Evolutionary conservation across 2,888 invertebrate genomes (phyloP).

Genomic region (Agrotis ipsilon): DNA sequence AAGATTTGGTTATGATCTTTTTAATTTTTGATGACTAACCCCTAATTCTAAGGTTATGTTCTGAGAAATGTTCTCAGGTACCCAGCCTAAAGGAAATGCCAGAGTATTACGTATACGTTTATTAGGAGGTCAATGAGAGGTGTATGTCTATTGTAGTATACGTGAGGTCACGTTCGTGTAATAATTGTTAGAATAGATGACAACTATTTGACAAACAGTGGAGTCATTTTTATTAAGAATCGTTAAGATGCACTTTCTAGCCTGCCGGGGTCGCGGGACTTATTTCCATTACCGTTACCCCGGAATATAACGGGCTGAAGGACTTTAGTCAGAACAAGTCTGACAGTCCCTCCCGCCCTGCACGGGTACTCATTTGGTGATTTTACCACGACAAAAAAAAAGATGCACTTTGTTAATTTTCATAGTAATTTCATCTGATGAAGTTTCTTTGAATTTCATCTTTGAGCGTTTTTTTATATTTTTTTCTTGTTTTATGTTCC

Average conservation of each 20-base stretch:
- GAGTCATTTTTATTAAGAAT: constrained; percentile 20
- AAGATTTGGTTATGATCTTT: constrained; percentile 72
- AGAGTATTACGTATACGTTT: constrained; percentile 57
- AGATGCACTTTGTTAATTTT: not conserved
- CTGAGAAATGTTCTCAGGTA: constrained; percentile 78
- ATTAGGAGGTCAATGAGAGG: constrained; percentile 60
- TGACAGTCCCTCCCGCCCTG: no score
- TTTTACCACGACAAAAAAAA: no score
- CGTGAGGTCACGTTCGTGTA: constrained; percentile 44
- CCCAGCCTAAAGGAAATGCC: constrained; percentile 79
- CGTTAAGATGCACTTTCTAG: not conserved
- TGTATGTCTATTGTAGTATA: constrained; percentile 50
- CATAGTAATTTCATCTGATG: not conserved
- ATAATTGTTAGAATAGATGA: constrained; percentile 34
- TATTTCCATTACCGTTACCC: no score
- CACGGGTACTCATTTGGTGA: no score
- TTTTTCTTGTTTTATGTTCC: no score
- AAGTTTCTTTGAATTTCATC: no score
- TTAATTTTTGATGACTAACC: constrained; percentile 79
- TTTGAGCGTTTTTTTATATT: no score
- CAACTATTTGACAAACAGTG: constrained; percentile 17
- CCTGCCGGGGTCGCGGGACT: no score
- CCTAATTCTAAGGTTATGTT: constrained; percentile 72
- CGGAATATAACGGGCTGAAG: no score
- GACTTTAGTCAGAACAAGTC: no score